Evolutionary conservation across 2,113 vertebrate genomes (phyloP).

Genomic region (Scomber colias): DNA sequence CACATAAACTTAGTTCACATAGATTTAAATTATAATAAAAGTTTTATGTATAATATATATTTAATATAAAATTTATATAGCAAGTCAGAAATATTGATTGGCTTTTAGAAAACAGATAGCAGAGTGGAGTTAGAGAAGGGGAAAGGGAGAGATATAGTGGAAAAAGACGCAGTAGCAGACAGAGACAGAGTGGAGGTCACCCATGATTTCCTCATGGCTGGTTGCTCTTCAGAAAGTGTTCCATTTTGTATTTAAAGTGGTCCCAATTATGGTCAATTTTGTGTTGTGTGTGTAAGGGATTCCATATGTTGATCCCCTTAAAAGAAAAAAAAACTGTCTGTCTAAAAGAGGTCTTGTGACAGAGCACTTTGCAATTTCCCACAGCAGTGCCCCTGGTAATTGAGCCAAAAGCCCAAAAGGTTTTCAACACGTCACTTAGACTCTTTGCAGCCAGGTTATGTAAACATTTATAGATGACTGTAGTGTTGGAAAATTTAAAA

Average conservation of each 20-base stretch:
- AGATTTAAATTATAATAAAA: background rate
- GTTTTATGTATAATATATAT: background rate
- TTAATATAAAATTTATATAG: background rate
- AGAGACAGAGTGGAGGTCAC: slow-evolving; percentile 30
- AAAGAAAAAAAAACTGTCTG: slow-evolving; percentile 45
- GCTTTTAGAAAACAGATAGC: background rate
- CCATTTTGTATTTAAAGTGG: slow-evolving; percentile 64
- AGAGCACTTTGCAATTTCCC: slow-evolving; percentile 54
- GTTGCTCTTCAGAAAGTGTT: slow-evolving; percentile 48
- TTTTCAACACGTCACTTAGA: slow-evolving; percentile 57
- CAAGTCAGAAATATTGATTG: background rate
- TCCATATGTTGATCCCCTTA: slow-evolving; percentile 69
- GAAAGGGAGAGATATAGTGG: background rate
- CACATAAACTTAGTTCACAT: background rate
- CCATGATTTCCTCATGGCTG: slow-evolving; percentile 35
- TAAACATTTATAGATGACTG: slow-evolving; percentile 47
- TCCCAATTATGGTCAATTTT: slow-evolving; percentile 66
- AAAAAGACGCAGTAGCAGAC: background rate
- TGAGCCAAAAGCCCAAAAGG: slow-evolving; percentile 55
- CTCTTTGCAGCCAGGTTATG: slow-evolving; percentile 28
- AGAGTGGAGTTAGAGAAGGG: background rate
- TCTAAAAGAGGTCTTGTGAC: slow-evolving; percentile 56
- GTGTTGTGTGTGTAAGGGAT: slow-evolving; percentile 42
- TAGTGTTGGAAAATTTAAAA: slow-evolving; percentile 23
- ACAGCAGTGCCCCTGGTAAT: slow-evolving; percentile 53